Base-by-base conservation (phyloP, 2,888 invertebrate genomes). In the Panzeria rudis region DNA sequence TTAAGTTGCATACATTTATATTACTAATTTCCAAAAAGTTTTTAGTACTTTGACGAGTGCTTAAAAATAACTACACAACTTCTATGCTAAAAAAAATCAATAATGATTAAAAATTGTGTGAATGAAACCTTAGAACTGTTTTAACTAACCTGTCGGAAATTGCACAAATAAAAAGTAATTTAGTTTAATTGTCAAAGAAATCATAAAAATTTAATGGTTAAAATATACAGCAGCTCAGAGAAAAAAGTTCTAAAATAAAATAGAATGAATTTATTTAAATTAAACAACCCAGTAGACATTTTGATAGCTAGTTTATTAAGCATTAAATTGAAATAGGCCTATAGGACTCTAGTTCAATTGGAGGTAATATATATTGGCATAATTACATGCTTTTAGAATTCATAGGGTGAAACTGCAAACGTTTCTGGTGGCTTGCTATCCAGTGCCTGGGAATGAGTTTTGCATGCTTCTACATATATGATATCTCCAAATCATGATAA, bases 71-170 rank as follows among this genome's bases (percentile, higher is more conserved):
- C 15, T 15, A 23, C 38, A 54, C 35, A 68, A 23, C 15, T 52
- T 54, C 35, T 23, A 20, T 35, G 32, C 50, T 54, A 69, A 69
- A 44, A 59, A 61, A 69, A 80, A 80, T 80, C 80, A 80, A 80
- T 80, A 80, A 50, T 52, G 29, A 69, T 75, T 68, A 62, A 61
- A 73, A 81, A 68, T 61, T 50, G 50, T 59, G 44, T 20, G 81
- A 81, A 75, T 20, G 81, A 81, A 75, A 44, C 81, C 81, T 44
- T 75, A 69, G 11, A 69, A 82, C 23, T 82, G 69, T 56, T 82
- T 52, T 50, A 71, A 82, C 69, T 82, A 69, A 82, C 80, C 59
- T 73, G 66, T 68, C 59, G 71, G 73, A 59, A 73, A 62, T 17
- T 54, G 13, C 20, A 11, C 38, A 25, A 59, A 25, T 50, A 47